Percentiles rank a stretch among this genome's conserved stretches.
phyloP scores from a whole-genome alignment of 1,140 invertebrate species.

The Cardiocondyla obscurior region DNA sequence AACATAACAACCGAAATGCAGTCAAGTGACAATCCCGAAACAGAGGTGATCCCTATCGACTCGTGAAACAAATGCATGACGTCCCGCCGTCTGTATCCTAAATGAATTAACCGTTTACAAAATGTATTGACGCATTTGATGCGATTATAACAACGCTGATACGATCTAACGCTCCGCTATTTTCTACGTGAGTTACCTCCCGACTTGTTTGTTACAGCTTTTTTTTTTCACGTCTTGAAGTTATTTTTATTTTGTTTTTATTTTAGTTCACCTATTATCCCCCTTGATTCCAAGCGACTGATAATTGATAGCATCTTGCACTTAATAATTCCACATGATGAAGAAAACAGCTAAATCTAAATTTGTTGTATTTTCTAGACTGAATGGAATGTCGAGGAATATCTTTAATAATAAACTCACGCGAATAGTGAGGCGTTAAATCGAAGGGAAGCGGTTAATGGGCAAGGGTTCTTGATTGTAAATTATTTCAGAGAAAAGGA shows the following conservation, averaged over 20 bases:
- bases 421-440: neutral
- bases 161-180: neutral
- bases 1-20: neutral
- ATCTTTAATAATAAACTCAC: neutral
- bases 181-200: neutral
- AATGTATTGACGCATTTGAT: neutral
- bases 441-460: neutral
- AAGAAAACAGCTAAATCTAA: neutral
- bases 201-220: neutral
- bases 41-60: conserved; percentile 8
- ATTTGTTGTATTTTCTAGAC: neutral
- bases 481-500: neutral
- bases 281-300: neutral
- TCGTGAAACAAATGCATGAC: neutral
- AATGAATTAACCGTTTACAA: neutral
- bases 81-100: neutral
- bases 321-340: neutral
- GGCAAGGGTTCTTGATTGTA: neutral
- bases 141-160: neutral
- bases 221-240: neutral
- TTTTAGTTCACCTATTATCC: neutral
- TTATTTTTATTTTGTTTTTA: neutral
- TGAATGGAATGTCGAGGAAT: neutral
- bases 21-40: neutral
- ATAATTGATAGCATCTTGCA: neutral